phyloP scores from a whole-genome alignment of 2,797 vertebrate genomes.

The Lepilemur septentrionalis region DNA sequence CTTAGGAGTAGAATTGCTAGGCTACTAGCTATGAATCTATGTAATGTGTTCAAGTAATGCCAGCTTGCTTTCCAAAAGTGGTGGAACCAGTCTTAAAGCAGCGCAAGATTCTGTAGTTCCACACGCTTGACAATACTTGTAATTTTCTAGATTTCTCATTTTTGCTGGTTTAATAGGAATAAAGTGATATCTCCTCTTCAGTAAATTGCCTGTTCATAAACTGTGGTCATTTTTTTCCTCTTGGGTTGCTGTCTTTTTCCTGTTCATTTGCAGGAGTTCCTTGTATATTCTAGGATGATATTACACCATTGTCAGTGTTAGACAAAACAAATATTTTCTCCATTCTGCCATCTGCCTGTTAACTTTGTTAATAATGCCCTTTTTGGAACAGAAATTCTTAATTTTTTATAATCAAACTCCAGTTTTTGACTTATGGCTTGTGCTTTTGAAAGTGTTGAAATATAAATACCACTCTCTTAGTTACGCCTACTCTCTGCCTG shows the following conservation, averaged over 20 bases:
- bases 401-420: neutral
- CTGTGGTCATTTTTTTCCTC: neutral
- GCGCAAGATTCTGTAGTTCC: neutral
- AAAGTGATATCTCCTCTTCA: neutral
- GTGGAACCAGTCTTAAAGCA: neutral
- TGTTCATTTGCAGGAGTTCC: neutral
- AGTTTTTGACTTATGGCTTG: neutral
- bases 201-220: neutral
- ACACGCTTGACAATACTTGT: neutral
- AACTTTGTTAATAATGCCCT: neutral
- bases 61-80: neutral
- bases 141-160: neutral
- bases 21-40: neutral
- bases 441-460: neutral
- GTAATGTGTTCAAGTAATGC: neutral
- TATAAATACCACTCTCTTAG: neutral
- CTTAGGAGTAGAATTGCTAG: neutral
- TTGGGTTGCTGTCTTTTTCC: neutral
- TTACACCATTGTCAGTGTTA: neutral
- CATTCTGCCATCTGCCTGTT: neutral
- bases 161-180: neutral
- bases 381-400: constrained; percentile 1
- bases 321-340: constrained; percentile 35
- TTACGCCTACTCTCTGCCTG: neutral
- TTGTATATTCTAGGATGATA: neutral